phyloP scores from a whole-genome alignment of 2,888 invertebrate genomes.

The Acleris cristana region DNA sequence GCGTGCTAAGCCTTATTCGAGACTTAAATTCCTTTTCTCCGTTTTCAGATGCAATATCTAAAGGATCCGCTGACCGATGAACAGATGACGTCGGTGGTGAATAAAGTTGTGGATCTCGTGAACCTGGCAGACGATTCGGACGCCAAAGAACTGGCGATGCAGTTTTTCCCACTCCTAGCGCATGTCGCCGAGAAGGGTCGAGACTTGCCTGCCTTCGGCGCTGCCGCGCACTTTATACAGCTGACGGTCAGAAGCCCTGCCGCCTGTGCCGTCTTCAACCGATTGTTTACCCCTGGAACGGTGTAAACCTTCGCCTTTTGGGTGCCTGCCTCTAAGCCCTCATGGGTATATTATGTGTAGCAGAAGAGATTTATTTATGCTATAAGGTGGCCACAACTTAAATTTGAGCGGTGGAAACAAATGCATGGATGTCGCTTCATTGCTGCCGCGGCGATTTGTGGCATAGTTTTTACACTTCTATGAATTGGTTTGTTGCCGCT shows the following conservation, averaged over 20 bases:
- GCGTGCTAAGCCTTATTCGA: not conserved
- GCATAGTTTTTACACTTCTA: too few species aligned
- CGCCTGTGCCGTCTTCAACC: too few species aligned
- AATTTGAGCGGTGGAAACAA: too few species aligned
- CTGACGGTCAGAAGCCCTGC: not conserved
- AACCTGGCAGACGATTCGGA: not conserved
- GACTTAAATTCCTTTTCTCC: slow-evolving; percentile 8
- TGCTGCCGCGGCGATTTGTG: too few species aligned
- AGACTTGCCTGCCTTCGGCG: not conserved
- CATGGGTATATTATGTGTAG: too few species aligned
- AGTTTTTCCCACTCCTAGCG: not conserved
- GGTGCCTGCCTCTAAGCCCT: too few species aligned
- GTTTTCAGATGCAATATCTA: slow-evolving; percentile 70
- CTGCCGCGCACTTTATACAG: not conserved
- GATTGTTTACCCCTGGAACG: too few species aligned
- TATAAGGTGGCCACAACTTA: too few species aligned
- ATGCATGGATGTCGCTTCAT: too few species aligned
- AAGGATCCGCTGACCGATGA: slow-evolving; percentile 56
- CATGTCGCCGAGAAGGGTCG: not conserved
- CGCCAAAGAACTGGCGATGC: not conserved
- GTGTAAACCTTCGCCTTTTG: too few species aligned
- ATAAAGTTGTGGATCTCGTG: slow-evolving; percentile 47
- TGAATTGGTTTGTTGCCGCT: too few species aligned
- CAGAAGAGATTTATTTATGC: too few species aligned
- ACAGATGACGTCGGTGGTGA: slow-evolving; percentile 54